Evolutionary conservation across 2,888 invertebrate genomes (phyloP).

Genomic region (Amphipoea oculea): DNA sequence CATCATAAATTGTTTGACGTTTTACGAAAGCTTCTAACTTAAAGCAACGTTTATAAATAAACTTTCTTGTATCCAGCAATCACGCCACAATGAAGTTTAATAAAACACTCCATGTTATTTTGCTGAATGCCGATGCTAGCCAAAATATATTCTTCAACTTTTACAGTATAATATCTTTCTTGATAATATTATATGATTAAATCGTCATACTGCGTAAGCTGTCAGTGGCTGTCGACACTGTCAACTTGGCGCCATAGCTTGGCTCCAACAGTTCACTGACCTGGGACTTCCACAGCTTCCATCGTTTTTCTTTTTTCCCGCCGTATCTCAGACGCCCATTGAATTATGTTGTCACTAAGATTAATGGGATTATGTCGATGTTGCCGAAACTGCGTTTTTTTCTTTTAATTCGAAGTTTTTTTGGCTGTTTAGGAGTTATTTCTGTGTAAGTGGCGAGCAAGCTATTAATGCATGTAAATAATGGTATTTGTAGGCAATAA

Average conservation of each 20-base stretch:
- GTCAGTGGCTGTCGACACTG: constrained; percentile 34
- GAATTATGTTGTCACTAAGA: constrained; percentile 82
- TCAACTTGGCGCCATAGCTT: constrained; percentile 53
- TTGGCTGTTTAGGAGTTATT: constrained; percentile 7
- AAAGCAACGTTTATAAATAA: neutral
- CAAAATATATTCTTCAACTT: neutral
- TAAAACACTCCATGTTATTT: neutral
- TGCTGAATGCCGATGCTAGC: neutral
- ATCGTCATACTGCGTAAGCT: constrained; percentile 38
- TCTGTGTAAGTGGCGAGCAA: neutral
- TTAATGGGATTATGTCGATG: constrained; percentile 80
- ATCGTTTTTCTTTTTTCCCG: constrained; percentile 58
- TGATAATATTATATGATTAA: constrained; percentile 9
- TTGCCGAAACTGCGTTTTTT: constrained; percentile 61
- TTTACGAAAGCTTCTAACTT: neutral
- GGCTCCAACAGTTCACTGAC: constrained; percentile 64
- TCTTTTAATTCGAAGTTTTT: constrained; percentile 60
- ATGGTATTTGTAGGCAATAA: neutral
- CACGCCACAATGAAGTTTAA: neutral
- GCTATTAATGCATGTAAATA: neutral
- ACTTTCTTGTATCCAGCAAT: no score
- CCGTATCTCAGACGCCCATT: constrained; percentile 72
- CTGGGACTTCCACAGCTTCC: constrained; percentile 55
- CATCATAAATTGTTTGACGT: neutral
- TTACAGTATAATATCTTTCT: neutral